Base-by-base conservation (phyloP, 2,113 vertebrate genomes). In the Cottus gobio region DNA sequence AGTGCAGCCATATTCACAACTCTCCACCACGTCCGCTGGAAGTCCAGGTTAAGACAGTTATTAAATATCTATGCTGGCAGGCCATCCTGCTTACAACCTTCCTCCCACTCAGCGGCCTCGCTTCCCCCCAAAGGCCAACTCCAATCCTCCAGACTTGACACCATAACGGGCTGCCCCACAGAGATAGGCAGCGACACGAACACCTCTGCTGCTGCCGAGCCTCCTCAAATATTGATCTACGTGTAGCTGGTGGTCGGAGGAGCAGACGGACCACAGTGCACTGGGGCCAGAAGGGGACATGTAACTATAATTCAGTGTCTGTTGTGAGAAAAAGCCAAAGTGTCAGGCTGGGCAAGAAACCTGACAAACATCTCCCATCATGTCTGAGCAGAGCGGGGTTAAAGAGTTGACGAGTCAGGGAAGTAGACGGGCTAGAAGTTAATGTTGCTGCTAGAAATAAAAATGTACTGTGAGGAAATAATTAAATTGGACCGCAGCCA, bases 171-270 rank as follows among this genome's bases (percentile, higher is more conserved):
- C 83, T 83, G 84, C 56, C 82, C 90, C 72, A 44, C 52, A 46
- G 85, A 91, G 90, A 92, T 83, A 85, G 56, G 39, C 69, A 72
- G 71, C 48, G 44, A 28, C 63, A 82, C 85, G 84, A 85, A 85
- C 84, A 61, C 71, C 42, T 65, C 82, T n/a, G 72, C 71, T 58
- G 54, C 75, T 12, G 36, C 73, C 44, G 31, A 60, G 42, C 34
- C 44, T 71, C 13, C 86, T 93, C 90, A 90, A 91, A 93, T 91
- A 93, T 91, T 91, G 90, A 93, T 93, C 89, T 86, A 58, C 28
- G n/a, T 80, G 54, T 80, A 81, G 67, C 50, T 34, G 61, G 22
- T 80, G 71, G 80, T 52, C 70, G 64, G 26, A 60, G 57, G 39
- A 75, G 50, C 54, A 48, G 63, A 34, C 11, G 0, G 71, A 15